These are phyloP conservation scores for Danaus chrysippus DNA, from an alignment of 2,888 invertebrate genomes.

Conservation along the genomic window DNA sequence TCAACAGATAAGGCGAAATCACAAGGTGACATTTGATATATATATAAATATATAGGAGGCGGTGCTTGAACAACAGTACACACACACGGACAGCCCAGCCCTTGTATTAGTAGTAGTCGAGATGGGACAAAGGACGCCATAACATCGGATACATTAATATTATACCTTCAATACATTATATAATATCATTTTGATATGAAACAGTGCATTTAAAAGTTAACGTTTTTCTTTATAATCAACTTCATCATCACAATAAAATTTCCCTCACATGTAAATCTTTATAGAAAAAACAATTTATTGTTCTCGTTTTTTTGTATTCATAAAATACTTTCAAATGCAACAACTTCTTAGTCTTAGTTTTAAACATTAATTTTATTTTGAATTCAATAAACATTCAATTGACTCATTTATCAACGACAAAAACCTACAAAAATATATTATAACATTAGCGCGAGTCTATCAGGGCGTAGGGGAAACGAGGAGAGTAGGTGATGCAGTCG, in stretches of 20 bases:
- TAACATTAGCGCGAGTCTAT: slow-evolving; percentile 74
- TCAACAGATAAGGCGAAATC: slow-evolving; percentile 34
- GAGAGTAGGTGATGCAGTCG: slow-evolving; percentile 38
- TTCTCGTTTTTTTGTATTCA: slow-evolving; percentile 77
- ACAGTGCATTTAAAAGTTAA: slow-evolving; percentile 61
- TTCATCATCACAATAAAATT: slow-evolving; percentile 57
- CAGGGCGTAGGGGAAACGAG: slow-evolving; percentile 58
- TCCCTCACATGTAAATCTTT: slow-evolving; percentile 74
- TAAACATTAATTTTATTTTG: slow-evolving; percentile 73
- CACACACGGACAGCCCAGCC: slow-evolving; percentile 54
- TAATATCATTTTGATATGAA: slow-evolving; percentile 73
- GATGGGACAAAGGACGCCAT: slow-evolving; percentile 65
- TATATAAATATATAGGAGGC: slow-evolving; percentile 38
- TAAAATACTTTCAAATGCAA: slow-evolving; percentile 79
- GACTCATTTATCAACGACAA: slow-evolving; percentile 78
- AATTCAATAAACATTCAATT: slow-evolving; percentile 78
- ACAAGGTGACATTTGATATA: slow-evolving; percentile 56
- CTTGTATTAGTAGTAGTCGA: slow-evolving; percentile 49
- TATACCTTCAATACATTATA: slow-evolving; percentile 48
- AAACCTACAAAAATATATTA: slow-evolving; percentile 78
- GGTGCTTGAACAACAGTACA: slow-evolving; percentile 59
- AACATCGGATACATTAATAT: slow-evolving; percentile 51
- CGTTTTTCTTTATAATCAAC: slow-evolving; percentile 36
- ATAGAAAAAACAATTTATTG: slow-evolving; percentile 77
- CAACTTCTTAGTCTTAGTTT: slow-evolving; percentile 76